Percentiles rank a stretch among this genome's conserved stretches.
Conservation (phyloP, 2,797 vertebrate species). For the Thripadectes ignobilis region DNA sequence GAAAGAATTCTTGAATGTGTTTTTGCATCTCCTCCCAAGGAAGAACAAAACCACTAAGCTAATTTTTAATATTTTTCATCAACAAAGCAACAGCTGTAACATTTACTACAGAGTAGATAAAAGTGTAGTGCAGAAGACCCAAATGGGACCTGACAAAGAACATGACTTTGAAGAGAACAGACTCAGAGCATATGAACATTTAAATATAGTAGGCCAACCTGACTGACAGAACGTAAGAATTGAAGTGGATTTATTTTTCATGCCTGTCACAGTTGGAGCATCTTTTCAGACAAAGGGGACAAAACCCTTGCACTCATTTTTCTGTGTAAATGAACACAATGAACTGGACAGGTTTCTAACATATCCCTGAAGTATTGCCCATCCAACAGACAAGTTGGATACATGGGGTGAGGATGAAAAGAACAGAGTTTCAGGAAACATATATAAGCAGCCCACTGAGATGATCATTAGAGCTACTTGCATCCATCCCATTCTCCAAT, state of each 20-base stretch:
- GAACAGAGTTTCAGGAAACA: neutral
- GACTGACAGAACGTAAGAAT: neutral
- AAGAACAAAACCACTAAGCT: neutral
- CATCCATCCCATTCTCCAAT: neutral
- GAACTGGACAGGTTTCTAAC: neutral
- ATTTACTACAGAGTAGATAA: neutral
- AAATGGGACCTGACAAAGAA: neutral
- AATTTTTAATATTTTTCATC: neutral
- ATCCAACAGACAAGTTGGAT: neutral
- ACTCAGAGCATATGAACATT: neutral
- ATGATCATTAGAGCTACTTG: neutral
- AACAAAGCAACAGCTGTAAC: neutral
- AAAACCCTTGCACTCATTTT: neutral
- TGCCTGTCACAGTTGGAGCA: neutral
- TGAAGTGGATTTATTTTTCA: neutral
- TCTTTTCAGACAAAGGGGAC: neutral
- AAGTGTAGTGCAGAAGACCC: rapidly evolving
- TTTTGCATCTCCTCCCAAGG: neutral
- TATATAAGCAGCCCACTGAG: neutral
- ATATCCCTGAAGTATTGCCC: neutral
- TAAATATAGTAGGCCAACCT: neutral
- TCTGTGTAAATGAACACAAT: neutral
- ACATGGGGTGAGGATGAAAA: neutral
- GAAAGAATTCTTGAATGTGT: neutral
- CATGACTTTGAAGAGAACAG: neutral